A percentile compares a stretch with the other conserved stretches of the same genome.
These are phyloP conservation scores for Phenganax marumi DNA, from an alignment of 92 coral and sea anemone species.

Conservation along the genomic window DNA sequence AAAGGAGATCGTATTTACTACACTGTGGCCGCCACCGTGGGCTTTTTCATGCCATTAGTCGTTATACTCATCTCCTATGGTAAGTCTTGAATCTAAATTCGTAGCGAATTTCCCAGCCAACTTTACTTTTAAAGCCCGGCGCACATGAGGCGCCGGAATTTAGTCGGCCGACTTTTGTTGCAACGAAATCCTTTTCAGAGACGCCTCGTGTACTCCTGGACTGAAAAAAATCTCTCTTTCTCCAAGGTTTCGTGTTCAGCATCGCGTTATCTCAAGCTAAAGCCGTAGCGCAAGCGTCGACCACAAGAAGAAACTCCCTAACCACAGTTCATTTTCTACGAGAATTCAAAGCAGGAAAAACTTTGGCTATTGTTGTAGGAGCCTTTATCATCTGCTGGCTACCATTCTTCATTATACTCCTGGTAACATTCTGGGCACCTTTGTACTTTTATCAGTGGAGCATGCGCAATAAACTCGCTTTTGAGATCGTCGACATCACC, in stretches of 20 bases:
- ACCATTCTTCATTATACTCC: conserved; percentile 58
- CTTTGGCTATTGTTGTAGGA: conserved; percentile 58
- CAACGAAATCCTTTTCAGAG: too few species aligned
- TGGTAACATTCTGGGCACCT: conserved; percentile 53
- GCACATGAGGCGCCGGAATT: too few species aligned
- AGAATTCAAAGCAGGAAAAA: conserved; percentile 64
- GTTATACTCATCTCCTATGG: conserved; percentile 76
- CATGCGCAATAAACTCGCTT: conserved; percentile 35
- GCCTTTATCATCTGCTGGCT: conserved; percentile 58
- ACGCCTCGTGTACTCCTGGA: too few species aligned
- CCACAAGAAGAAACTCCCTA: conserved; percentile 17
- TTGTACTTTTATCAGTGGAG: conserved; percentile 33
- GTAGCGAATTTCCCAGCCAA: too few species aligned
- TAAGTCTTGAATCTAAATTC: not conserved
- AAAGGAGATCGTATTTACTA: conserved; percentile 65
- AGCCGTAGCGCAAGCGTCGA: conserved; percentile 62
- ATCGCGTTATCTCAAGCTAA: conserved; percentile 87
- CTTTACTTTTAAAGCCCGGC: too few species aligned
- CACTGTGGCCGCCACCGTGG: conserved; percentile 62
- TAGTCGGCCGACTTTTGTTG: too few species aligned
- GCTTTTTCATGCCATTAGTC: conserved; percentile 70
- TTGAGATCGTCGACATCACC: conserved; percentile 38
- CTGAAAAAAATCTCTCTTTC: not conserved
- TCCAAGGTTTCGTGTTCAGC: conserved; percentile 55
- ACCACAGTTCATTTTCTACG: conserved; percentile 35